phyloP scores from a whole-genome alignment of 1,140 invertebrate species.

The Trissolcus basalis region DNA sequence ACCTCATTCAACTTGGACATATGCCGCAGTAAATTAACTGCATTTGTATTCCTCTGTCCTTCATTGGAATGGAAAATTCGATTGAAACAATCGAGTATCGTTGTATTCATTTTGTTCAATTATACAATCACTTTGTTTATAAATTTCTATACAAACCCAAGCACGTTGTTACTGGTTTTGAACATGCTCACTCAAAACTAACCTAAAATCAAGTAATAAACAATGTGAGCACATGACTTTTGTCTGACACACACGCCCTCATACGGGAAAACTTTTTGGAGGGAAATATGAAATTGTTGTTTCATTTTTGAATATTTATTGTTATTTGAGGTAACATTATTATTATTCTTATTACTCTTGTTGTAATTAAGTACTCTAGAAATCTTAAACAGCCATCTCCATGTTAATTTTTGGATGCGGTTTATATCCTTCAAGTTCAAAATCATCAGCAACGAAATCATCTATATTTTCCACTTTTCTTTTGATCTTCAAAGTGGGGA shows the following conservation, averaged over 20 bases:
- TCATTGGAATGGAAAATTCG: constrained; percentile 11
- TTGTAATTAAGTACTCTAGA: neutral
- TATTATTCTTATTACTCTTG: too few species aligned
- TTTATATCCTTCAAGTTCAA: constrained; percentile 91
- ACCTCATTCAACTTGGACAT: constrained; percentile 21
- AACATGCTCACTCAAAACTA: neutral
- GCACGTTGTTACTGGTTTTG: constrained; percentile 5
- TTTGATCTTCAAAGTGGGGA: constrained; percentile 89
- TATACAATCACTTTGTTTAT: neutral
- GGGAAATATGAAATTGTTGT: too few species aligned
- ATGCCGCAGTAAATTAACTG: constrained; percentile 10
- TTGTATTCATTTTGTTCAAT: constrained; percentile 12
- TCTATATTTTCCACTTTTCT: constrained; percentile 87
- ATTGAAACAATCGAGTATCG: constrained; percentile 23
- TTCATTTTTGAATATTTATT: too few species aligned
- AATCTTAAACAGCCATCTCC: constrained; percentile 94
- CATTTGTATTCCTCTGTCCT: constrained; percentile 16
- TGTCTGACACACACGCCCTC: neutral
- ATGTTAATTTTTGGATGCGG: constrained; percentile 94
- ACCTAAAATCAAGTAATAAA: too few species aligned
- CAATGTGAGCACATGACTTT: neutral
- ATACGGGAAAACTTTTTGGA: too few species aligned
- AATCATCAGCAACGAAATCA: constrained; percentile 92
- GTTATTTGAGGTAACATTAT: too few species aligned
- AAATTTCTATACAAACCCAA: neutral